These are phyloP conservation scores for Agrotis exclamationis DNA, from an alignment of 2,888 invertebrate species.

Conservation along the genomic window DNA sequence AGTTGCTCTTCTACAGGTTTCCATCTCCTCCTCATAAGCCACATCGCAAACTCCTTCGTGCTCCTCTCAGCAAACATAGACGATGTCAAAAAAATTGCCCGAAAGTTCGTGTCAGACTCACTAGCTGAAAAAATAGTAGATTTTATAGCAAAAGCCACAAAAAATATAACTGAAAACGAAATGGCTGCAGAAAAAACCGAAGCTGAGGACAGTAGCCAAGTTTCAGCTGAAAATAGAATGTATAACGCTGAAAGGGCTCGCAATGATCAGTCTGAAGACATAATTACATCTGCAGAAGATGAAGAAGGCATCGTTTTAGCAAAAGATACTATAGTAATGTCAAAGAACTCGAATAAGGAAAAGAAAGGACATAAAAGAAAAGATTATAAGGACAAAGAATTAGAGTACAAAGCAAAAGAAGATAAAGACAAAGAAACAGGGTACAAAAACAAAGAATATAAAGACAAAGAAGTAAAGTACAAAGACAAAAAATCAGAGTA, in stretches of 20 bases:
- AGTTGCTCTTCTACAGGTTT: conserved; percentile 69
- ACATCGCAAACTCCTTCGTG: conserved; percentile 69
- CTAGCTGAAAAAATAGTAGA: conserved; percentile 73
- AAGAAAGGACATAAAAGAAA: not conserved
- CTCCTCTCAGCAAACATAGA: conserved; percentile 80
- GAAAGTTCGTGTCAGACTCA: conserved; percentile 76
- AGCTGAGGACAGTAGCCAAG: not conserved
- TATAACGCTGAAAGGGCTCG: not conserved
- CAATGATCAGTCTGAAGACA: not conserved
- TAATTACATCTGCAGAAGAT: too few relatives aligned
- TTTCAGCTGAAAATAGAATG: conserved; percentile 45
- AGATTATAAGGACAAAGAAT: not conserved
- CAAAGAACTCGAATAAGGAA: rapidly evolving
- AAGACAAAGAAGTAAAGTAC: too few relatives aligned
- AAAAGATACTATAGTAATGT: not conserved
- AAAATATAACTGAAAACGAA: not conserved
- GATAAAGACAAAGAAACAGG: too few relatives aligned
- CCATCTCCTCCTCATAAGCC: conserved; percentile 64
- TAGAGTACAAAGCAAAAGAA: too few relatives aligned
- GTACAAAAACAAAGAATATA: too few relatives aligned
- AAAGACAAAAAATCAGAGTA: too few relatives aligned
- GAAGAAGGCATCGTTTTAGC: not conserved
- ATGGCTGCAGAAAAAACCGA: conserved; percentile 64
- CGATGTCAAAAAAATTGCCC: conserved; percentile 77
- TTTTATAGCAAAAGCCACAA: conserved; percentile 66